These are phyloP conservation scores for Rhadinocentrus ornatus DNA, from an alignment of 2,797 vertebrate species.

Conservation along the genomic window DNA sequence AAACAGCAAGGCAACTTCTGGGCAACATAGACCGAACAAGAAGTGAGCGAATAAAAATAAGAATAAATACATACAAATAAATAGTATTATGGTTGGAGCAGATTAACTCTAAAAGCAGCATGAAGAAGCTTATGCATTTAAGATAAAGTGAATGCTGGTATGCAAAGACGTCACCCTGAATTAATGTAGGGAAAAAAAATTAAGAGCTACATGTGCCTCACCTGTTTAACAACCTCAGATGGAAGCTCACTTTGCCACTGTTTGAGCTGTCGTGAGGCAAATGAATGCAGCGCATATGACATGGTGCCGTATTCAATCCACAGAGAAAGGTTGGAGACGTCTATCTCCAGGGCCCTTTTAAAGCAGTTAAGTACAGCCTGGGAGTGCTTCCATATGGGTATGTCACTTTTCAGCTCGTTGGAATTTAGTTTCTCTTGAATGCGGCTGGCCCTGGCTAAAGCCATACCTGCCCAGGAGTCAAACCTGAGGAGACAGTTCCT, in stretches of 20 bases:
- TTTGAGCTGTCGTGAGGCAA: conserved; percentile 95
- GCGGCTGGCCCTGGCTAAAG: conserved; percentile 93
- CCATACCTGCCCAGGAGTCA: conserved; percentile 99
- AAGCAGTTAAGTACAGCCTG: conserved; percentile 94
- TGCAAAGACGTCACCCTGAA: background rate
- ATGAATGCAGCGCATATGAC: conserved; percentile 95
- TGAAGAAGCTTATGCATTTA: too few species aligned
- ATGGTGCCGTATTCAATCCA: conserved; percentile 99
- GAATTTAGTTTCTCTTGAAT: conserved; percentile 99
- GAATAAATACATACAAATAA: too few species aligned
- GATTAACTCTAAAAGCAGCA: too few species aligned
- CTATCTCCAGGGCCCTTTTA: conserved; percentile 93
- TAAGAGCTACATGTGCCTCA: conserved; percentile 52
- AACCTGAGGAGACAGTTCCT: conserved; percentile 82
- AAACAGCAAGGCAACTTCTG: too few species aligned
- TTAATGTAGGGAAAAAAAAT: conserved; percentile 3
- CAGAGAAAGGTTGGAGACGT: conserved; percentile 93
- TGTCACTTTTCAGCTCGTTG: conserved; percentile 95
- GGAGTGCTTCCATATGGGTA: conserved; percentile 95
- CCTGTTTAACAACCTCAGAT: conserved; percentile 91
- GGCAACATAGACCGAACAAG: too few species aligned
- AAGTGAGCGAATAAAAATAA: too few species aligned
- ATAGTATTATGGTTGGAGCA: too few species aligned
- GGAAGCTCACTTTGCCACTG: conserved; percentile 92
- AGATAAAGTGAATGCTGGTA: too few species aligned